These are phyloP conservation scores for Cyphotilapia sp. DNA, from an alignment of 2,113 vertebrate genomes.

Conservation along the genomic window DNA sequence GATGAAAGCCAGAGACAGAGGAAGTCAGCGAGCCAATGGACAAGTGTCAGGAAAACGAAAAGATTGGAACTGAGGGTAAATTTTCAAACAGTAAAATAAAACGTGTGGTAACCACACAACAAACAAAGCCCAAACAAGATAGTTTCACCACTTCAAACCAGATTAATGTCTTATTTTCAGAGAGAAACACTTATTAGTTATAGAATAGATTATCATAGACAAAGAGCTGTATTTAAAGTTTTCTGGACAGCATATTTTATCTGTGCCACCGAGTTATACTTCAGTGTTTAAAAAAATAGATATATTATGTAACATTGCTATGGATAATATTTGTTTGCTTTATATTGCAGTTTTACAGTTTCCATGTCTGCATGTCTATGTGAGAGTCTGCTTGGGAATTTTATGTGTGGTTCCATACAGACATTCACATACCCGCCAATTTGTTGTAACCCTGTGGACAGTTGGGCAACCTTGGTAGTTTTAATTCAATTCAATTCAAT, in stretches of 20 bases:
- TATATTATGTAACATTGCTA: neutral
- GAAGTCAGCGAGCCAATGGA: neutral
- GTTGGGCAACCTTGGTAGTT: neutral
- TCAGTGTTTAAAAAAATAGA: neutral
- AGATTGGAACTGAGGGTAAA: neutral
- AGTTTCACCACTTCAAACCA: neutral
- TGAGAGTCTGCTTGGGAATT: neutral
- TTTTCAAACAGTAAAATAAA: neutral
- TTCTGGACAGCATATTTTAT: neutral
- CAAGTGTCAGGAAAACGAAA: neutral
- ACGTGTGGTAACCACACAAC: neutral
- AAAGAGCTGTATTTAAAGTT: neutral
- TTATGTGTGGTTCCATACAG: neutral
- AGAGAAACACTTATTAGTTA: neutral
- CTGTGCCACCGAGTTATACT: neutral
- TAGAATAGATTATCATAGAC: neutral
- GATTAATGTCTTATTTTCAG: neutral
- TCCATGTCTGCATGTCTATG: neutral
- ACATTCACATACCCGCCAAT: neutral
- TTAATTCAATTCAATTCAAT: neutral
- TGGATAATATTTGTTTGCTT: neutral
- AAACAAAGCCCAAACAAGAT: neutral
- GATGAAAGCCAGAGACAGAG: slow-evolving; percentile 45
- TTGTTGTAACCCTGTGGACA: neutral
- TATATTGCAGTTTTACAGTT: neutral